Base-by-base conservation (phyloP, 2,113 vertebrate genomes). In the Myotis yumanensis region DNA sequence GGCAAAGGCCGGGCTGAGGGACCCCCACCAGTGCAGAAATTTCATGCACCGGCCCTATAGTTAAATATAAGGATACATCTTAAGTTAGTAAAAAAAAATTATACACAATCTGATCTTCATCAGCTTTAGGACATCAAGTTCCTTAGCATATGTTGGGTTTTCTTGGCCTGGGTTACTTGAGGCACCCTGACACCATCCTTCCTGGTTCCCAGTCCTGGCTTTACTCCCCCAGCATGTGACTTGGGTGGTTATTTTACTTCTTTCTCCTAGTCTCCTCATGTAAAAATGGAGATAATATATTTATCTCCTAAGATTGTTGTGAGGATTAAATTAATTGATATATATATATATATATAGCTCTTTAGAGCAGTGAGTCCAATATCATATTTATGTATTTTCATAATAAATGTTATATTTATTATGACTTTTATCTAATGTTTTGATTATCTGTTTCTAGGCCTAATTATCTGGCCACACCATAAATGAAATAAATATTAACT, bases 111-210 rank as follows among this genome's bases (percentile, higher is more conserved):
- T 59, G 10, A 28, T 57, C 43, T 91, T 40, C n/a, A 46, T 0
- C 30, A 32, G 2, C 15, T 46, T 86, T 40, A 52, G 28, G 20
- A 35, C 16, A 62, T 1, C 71, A 73, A 14, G 52, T 66, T 68
- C 16, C 18, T 25, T 12, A 62, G 5, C 1, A 1, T 4, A 16
- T 3, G 1, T 46, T 75, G 35, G 35, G 1, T 59, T 91, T 18
- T 5, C 7, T 51, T 23, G 14, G 7, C 17, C 5, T 54, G 22
- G 59, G 52, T 48, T 3, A 1, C 16, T 9, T 30, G 43, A 7
- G 2, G 23, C 7, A 1, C 11, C 11, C 17, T 16, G 52, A 4
- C 2, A 18, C 0, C 35, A 22, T 3, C 2, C 23, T 28, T 23
- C 22, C 48, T 59, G 48, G 30, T 76, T 84, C 71, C 11, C 14